Base-by-base conservation (phyloP, 2,888 invertebrate genomes). In the Sicus ferrugineus region DNA sequence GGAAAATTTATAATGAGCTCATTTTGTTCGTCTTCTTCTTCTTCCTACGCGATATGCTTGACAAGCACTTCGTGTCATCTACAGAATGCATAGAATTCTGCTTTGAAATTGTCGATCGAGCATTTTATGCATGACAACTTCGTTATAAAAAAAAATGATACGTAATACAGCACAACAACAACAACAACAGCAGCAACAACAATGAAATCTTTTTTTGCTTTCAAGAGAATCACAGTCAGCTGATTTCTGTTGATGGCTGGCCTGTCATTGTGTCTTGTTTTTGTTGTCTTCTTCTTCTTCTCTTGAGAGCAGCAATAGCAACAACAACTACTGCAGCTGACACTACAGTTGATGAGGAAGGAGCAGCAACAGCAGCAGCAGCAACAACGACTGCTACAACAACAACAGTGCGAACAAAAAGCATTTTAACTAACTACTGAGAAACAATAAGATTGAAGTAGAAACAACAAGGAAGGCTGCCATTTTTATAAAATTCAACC, bases 401-500 rank as follows among this genome's bases (percentile, higher is more conserved):
- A 48, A 30, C 14, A 30, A 28, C 3, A 42, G n/a, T 14, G 1
- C 28, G n/a, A n/a, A n/a, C n/a, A n/a, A 42, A 9, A 26, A 28
- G 28, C 54, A 28, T 23, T 23, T n/a, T n/a, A n/a, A 28, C 54
- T 26, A 54, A 28, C 23, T 14, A 54, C 26, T 14, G 54, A 3
- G 9, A 46, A n/a, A 3, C n/a, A 46, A 3, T 5, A 19, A 4
- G 3, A 3, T 46, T 11, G 19, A n/a, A 56, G 4, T 14, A 3
- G n/a, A 30, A 56, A 26, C 9, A 28, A 54, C 21, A 54, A 19
- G 54, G 14, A 52, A 56, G 4, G 34, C 21, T 14, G 16, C 42
- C 9, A 11, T 38, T 42, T 26, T 23, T 21, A 30, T 31, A 50
- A 30, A 50, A 34, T 52, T 52, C 31, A 58, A 67, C 67, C 59